Evolutionary conservation across 1,140 invertebrate genomes (phyloP).

Genomic region (Chelonus insularis): DNA sequence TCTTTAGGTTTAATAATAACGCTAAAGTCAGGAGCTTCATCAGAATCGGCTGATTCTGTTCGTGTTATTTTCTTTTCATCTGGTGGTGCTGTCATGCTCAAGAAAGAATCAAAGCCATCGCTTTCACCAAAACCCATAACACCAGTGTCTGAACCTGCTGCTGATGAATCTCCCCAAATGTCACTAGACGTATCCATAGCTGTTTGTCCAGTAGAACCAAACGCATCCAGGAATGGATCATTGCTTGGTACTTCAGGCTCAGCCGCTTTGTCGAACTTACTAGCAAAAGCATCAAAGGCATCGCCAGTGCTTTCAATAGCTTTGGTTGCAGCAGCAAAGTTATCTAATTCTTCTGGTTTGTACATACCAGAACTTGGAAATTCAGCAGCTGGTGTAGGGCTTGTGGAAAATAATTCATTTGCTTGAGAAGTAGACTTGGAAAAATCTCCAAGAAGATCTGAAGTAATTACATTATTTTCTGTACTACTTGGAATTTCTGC

Average conservation of each 20-base stretch:
- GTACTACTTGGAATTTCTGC: constrained; percentile 10
- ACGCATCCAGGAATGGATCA: constrained; percentile 64
- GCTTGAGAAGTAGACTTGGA: constrained; percentile 24
- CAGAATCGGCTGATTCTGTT: constrained; percentile 73
- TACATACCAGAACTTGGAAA: constrained; percentile 41
- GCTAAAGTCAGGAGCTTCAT: constrained; percentile 75
- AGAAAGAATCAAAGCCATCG: constrained; percentile 82
- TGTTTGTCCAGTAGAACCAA: constrained; percentile 49
- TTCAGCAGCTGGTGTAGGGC: constrained; percentile 43
- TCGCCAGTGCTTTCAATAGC: constrained; percentile 60
- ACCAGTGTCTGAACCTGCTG: constrained; percentile 49
- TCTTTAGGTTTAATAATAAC: constrained; percentile 77
- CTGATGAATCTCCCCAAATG: constrained; percentile 65
- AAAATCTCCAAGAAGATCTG: constrained; percentile 48
- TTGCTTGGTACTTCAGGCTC: constrained; percentile 54
- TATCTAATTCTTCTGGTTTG: constrained; percentile 39
- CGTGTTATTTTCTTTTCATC: constrained; percentile 62
- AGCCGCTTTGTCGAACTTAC: constrained; percentile 78
- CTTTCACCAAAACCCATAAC: constrained; percentile 68
- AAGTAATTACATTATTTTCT: constrained; percentile 33
- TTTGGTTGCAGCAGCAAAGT: constrained; percentile 50
- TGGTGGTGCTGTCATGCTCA: constrained; percentile 76
- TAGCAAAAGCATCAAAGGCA: constrained; percentile 81
- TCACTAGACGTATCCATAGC: constrained; percentile 60
- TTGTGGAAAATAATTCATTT: constrained; percentile 28